These are phyloP conservation scores for Diplodus sargus DNA, from an alignment of 2,797 vertebrate genomes.

Conservation along the genomic window DNA sequence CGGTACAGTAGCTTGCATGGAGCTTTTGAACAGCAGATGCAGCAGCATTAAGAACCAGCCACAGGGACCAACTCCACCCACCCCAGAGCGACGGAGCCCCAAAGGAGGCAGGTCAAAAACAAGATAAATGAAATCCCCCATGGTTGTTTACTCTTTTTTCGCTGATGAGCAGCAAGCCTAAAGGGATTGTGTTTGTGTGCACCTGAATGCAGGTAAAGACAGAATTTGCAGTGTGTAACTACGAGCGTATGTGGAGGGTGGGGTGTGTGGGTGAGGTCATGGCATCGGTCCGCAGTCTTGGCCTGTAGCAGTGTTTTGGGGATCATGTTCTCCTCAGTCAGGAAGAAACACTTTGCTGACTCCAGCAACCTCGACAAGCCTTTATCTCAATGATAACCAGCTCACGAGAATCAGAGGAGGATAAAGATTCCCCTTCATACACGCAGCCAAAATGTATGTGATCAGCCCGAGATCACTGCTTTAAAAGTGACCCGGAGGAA, in stretches of 20 bases:
- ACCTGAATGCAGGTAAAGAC: background rate
- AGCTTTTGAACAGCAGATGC: conserved; percentile 15
- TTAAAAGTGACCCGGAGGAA: background rate
- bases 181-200: background rate
- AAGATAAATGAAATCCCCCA: conserved; percentile 33
- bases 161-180: background rate
- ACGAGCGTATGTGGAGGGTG: conserved; percentile 3
- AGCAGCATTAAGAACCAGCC: conserved; percentile 19
- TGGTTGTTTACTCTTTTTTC: conserved; percentile 40
- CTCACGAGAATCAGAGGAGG: conserved; percentile 58
- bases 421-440: conserved; percentile 13
- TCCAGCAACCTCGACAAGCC: conserved; percentile 41
- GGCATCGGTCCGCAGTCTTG: conserved; percentile 64
- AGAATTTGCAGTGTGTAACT: background rate
- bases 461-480: background rate
- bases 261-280: conserved; percentile 26
- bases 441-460: background rate
- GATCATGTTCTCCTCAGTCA: conserved; percentile 81
- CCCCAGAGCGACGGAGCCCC: conserved; percentile 28
- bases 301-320: conserved; percentile 55
- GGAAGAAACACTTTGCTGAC: conserved; percentile 74
- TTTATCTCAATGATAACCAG: conserved; percentile 52
- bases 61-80: conserved; percentile 28
- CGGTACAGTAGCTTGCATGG: background rate
- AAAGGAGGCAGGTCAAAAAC: conserved; percentile 37